Evolutionary conservation across 2,888 invertebrate genomes (phyloP).

Genomic region (Hemithea aestivaria): DNA sequence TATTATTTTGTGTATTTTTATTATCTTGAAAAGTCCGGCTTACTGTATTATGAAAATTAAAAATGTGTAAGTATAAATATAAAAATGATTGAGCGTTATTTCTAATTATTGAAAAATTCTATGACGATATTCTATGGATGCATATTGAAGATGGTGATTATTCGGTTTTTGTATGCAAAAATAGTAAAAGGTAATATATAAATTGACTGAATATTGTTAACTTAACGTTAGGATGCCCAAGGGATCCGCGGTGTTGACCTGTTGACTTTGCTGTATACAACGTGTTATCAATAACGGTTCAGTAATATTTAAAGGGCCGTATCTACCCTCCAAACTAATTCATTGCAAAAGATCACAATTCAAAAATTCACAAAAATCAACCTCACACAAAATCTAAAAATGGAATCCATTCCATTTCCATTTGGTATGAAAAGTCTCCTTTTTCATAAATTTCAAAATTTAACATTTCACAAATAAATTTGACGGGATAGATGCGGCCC

Average conservation of each 20-base stretch:
- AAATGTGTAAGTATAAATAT: slow-evolving; percentile 46
- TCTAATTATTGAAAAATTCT: slow-evolving; percentile 51
- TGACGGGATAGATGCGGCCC: no score
- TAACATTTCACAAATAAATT: no score
- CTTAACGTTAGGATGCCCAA: slow-evolving; percentile 78
- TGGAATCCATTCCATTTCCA: no score
- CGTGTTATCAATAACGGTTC: no score
- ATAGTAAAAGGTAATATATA: slow-evolving; percentile 69
- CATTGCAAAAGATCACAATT: no score
- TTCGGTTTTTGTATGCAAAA: slow-evolving; percentile 68
- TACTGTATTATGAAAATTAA: slow-evolving; percentile 52
- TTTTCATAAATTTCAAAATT: no score
- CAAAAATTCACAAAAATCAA: no score
- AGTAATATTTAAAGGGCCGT: no score
- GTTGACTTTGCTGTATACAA: slow-evolving; percentile 60
- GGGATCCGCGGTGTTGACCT: slow-evolving; percentile 72
- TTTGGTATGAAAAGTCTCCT: no score
- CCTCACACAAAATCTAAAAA: no score
- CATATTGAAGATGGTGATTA: slow-evolving; percentile 61
- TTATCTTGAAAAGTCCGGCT: slow-evolving; percentile 49
- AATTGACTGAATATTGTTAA: slow-evolving; percentile 62
- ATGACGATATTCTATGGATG: slow-evolving; percentile 61
- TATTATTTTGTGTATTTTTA: slow-evolving; percentile 31
- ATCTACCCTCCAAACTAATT: no score
- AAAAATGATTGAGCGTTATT: slow-evolving; percentile 52